Conservation (phyloP, 2,888 invertebrate species). For the Dynastes hyllus region DNA sequence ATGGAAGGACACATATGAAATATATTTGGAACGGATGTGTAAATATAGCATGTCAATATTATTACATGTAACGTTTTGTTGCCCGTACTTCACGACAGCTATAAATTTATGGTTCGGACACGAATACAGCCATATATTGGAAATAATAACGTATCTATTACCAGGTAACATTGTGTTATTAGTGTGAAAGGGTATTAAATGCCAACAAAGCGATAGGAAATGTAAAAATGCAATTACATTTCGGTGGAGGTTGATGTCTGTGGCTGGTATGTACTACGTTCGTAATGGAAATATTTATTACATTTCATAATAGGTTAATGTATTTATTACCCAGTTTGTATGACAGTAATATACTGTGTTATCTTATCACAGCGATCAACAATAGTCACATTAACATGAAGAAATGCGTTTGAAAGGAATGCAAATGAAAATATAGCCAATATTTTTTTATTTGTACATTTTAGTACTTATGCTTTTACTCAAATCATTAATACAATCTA, state of each 20-base stretch:
- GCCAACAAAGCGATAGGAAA: background rate
- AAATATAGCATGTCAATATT: constrained; percentile 29
- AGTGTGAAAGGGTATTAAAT: constrained; percentile 7
- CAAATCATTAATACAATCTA: too few relatives aligned
- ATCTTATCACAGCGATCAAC: background rate
- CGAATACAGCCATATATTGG: constrained; percentile 2
- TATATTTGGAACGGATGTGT: constrained; percentile 27
- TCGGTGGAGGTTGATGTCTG: background rate
- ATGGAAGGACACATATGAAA: constrained; percentile 20
- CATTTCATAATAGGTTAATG: background rate
- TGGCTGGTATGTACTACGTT: background rate
- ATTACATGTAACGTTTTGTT: constrained; percentile 15
- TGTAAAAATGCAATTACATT: background rate
- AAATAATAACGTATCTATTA: constrained; percentile 38
- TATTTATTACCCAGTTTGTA: background rate
- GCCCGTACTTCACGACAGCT: background rate
- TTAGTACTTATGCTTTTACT: too few relatives aligned
- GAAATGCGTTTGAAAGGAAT: too few relatives aligned
- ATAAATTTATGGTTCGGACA: constrained; percentile 29
- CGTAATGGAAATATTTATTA: constrained; percentile 4
- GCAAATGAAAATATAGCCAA: too few relatives aligned
- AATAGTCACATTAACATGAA: too few relatives aligned
- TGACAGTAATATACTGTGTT: background rate
- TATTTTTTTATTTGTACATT: too few relatives aligned
- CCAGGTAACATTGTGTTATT: constrained; percentile 29